Base-by-base conservation (phyloP, 2,113 vertebrate species). In the Probosciger aterrimus region DNA sequence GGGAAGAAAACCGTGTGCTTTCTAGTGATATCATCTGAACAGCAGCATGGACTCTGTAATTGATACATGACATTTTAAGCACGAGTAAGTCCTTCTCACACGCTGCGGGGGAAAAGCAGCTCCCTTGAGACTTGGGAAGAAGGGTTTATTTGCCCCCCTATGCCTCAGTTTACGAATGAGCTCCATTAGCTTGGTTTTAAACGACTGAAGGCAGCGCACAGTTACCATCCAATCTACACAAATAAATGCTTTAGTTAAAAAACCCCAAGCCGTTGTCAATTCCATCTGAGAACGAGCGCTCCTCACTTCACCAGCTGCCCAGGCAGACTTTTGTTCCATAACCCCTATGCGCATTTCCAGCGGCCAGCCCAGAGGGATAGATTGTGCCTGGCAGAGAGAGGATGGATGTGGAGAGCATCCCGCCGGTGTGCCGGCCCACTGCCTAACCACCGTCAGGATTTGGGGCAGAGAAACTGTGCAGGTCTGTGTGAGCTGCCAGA, bases 391-490 rank as follows among this genome's bases (percentile, higher is more conserved):
- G 79, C 41, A 90, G 82, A 63, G 69, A 31, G 64, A 74, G 25
- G 52, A 53, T 75, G 47, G 47, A 9, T 63, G 27, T 52, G 55
- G 55, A 77, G 64, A 88, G 47, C 27, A 6, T 50, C n/a, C 64
- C 62, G 63, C n/a, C 0, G 0, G 22, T 0, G 0, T 44, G 75
- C 46, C 2, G 31, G 46, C 33, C 18, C 0, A 0, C 28, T 41
- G 67, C 53, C 70, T 80, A 24, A 52, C 53, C 9, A 3, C 3
- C 1, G 11, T 31, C 1, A 4, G 74, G 33, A 60, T 41, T 10
- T 17, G 44, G 35, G 23, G 8, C 73, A 92, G n/a, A 52, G 57
- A 52, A 71, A 75, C 27, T 14, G 9, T 64, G 47, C 14, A 1
- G 4, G 37, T 33, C 39, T 86, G 41, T 55, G 82, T 4, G 2